Conservation (phyloP, 2,888 invertebrate species). For the Caenorhabditis virilis region DNA sequence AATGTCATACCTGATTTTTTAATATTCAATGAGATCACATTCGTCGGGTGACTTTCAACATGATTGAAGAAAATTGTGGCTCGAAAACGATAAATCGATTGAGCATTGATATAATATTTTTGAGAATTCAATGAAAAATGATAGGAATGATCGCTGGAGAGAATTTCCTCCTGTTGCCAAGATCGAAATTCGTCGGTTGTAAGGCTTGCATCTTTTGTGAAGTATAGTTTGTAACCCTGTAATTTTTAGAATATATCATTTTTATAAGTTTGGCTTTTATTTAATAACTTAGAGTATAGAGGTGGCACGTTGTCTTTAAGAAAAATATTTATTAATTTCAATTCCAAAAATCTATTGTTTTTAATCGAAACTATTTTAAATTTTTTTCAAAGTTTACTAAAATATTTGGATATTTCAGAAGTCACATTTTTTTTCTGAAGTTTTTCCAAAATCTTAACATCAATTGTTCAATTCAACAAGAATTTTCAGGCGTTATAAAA, state of each 20-base stretch:
- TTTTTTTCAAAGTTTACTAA: no score
- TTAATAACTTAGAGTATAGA: no score
- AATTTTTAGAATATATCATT: neutral
- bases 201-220: constrained; percentile 22
- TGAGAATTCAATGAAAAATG: constrained; percentile 8
- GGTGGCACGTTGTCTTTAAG: no score
- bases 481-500: no score
- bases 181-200: constrained; percentile 21
- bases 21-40: constrained; percentile 25
- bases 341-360: no score
- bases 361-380: no score
- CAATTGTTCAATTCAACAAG: no score
- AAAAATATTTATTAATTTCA: constrained; percentile 1
- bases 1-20: no score
- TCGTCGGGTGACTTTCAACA: constrained; percentile 31
- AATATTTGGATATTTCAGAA: no score
- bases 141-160: constrained; percentile 13
- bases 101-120: neutral
- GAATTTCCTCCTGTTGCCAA: constrained; percentile 25
- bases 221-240: constrained; percentile 38
- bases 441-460: no score
- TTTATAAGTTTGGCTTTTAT: no score
- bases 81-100: constrained; percentile 20
- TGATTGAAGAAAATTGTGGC: constrained; percentile 37
- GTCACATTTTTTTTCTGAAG: no score